Percentiles rank a stretch among this genome's conserved stretches.
Evolutionary conservation across 2,797 vertebrate species (phyloP).

Genomic region (Mus spretus): DNA sequence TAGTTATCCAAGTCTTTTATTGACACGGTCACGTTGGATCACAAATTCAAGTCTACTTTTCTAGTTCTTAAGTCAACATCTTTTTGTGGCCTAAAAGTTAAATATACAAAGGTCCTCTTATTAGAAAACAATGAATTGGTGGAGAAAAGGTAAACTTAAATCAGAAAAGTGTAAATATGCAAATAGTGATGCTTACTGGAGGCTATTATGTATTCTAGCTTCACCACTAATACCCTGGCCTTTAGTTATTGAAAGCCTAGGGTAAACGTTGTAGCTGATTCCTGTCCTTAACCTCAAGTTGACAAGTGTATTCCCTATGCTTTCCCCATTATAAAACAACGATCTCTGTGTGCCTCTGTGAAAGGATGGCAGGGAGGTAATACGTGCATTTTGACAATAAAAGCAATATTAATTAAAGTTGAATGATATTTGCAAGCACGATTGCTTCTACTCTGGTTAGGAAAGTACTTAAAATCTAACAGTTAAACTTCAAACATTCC

Average conservation of each 20-base stretch:
- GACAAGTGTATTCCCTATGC: conserved; percentile 10
- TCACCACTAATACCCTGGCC: background rate
- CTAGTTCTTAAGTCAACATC: conserved; percentile 43
- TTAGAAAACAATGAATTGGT: conserved; percentile 28
- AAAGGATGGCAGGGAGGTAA: background rate
- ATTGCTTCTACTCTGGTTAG: background rate
- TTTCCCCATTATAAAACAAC: conserved; percentile 34
- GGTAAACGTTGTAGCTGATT: background rate
- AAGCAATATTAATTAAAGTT: background rate
- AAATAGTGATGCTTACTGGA: background rate
- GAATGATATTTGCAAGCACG: background rate
- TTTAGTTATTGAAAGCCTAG: background rate
- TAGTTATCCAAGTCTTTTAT: conserved; percentile 23
- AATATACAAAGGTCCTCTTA: conserved; percentile 29
- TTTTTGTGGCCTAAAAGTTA: background rate
- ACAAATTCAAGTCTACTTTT: conserved; percentile 17
- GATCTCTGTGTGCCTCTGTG: background rate
- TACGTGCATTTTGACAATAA: background rate
- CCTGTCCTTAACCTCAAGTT: background rate
- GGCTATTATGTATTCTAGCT: background rate
- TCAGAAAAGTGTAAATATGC: conserved; percentile 40
- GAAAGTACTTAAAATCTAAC: conserved; percentile 22
- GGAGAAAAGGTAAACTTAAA: conserved; percentile 18
- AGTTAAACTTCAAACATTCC: background rate
- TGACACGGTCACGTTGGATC: background rate